Evolutionary conservation across 2,888 invertebrate species (phyloP).

Genomic region (Nineta flava): DNA sequence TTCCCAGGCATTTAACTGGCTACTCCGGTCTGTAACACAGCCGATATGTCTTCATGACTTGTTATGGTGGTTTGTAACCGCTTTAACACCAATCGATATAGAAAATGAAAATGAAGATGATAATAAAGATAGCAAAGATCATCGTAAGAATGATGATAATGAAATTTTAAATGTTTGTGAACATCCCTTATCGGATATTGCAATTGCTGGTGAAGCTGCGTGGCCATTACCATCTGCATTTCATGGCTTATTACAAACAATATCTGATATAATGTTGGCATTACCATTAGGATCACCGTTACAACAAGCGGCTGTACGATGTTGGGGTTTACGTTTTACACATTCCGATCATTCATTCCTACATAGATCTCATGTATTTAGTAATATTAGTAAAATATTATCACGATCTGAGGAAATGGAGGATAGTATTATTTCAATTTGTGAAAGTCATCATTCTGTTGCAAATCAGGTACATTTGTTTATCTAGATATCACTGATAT

Average conservation of each 20-base stretch:
- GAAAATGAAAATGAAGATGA: constrained; percentile 39
- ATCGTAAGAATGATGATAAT: constrained; percentile 25
- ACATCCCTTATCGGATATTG: constrained; percentile 65
- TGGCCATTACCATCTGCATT: constrained; percentile 45
- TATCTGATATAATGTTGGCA: constrained; percentile 80
- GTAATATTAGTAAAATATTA: constrained; percentile 88
- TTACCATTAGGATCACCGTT: constrained; percentile 75
- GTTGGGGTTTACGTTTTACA: constrained; percentile 83
- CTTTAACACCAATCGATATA: constrained; percentile 45
- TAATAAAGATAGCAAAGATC: constrained; percentile 27
- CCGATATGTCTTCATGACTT: constrained; percentile 85
- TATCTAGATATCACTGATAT: no score
- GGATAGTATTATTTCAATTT: constrained; percentile 37
- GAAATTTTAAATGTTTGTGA: constrained; percentile 46
- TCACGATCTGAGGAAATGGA: constrained; percentile 80
- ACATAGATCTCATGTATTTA: constrained; percentile 68
- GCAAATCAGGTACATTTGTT: constrained; percentile 21
- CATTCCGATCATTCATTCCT: constrained; percentile 82
- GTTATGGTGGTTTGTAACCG: constrained; percentile 91
- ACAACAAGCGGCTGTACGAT: constrained; percentile 82
- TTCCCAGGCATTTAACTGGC: constrained; percentile 79
- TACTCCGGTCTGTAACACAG: constrained; percentile 80
- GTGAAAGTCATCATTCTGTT: constrained; percentile 37
- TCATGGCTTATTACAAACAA: constrained; percentile 76
- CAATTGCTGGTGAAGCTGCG: constrained; percentile 54